Evolutionary conservation across 2,888 invertebrate species (phyloP).

Genomic region (Latrodectus hesperus): DNA sequence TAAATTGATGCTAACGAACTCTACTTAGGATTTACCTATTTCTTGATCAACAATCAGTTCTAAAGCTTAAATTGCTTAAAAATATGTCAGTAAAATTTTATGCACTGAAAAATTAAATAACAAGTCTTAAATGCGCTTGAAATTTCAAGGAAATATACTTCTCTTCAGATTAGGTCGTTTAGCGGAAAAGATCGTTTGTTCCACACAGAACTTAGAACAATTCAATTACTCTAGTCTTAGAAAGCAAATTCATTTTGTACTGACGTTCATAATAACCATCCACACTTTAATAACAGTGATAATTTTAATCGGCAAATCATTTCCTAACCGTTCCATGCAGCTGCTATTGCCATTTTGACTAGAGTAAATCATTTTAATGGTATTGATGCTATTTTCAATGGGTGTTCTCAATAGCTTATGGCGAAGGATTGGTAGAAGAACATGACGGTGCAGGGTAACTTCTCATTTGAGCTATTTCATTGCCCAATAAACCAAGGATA

Average conservation of each 20-base stretch:
- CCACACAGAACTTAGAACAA: not conserved
- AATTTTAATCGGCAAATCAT: slow-evolving; percentile 40
- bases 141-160: no score
- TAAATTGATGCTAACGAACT: no score
- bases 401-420: slow-evolving; percentile 29
- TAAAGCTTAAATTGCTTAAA: no score
- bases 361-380: slow-evolving; percentile 48
- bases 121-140: no score
- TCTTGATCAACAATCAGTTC: no score
- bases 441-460: slow-evolving; percentile 4
- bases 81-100: no score
- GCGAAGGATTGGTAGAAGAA: slow-evolving; percentile 25
- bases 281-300: slow-evolving; percentile 30
- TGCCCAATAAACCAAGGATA: not conserved
- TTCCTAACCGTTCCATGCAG: slow-evolving; percentile 30
- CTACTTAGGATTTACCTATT: no score
- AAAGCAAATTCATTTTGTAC: not conserved
- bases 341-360: slow-evolving; percentile 35
- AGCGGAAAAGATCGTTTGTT: no score
- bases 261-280: not conserved
- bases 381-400: slow-evolving; percentile 30
- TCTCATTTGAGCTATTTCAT: slow-evolving; percentile 22
- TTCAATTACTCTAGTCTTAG: not conserved
- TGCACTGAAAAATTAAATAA: no score
- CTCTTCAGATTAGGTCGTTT: no score